Evolutionary conservation across 2,888 invertebrate species (phyloP), one percentile per base, ranked within the genome.

Genomic region (Tetheella fluctuosa): DNA sequence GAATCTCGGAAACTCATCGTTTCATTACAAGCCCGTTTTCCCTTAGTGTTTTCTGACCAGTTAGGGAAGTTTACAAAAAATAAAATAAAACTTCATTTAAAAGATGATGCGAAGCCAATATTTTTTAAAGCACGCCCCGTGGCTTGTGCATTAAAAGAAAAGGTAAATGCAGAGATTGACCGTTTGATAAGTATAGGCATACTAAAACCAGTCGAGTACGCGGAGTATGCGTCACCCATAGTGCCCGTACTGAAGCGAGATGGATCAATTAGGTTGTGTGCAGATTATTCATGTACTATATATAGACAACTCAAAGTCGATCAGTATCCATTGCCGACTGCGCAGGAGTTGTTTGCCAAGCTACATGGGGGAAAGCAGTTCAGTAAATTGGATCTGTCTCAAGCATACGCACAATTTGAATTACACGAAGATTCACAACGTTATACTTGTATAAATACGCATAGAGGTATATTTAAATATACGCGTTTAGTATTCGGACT

Each of bases 291-390:
- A 1, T 58, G 58, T n/a, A 55, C 39, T 17, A 59, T 60, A 6
- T 62, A 68, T 30, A 68, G 68, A 64, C 63, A 68, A 8, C 37
- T 68, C 10, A 3, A 62, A 2, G 34, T 67, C 0, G 70, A 71
- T 20, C 52, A 67, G 37, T 69, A 69, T 34, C 70, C 69, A 10
- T 23, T 70, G 10, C 69, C 69, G 0, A 60, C 64, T 0, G 55
- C 64, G 0, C 52, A 63, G 1, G 68, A 71, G 57, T 30, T 69
- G 25, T 68, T 69, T 63, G 52, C 69, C 1, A 68, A 58, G 23
- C n/a, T 71, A 1, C 58, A 68, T 15, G 68, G 67, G 0, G 69
- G 66, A 0, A 58, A 62, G 7, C 60, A 64, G 23, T 69, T 64
- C 48, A 53, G 54, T 15, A 66, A 66, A 59, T 10, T 69, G 10